Conservation (phyloP, 2,113 vertebrate species). For the Notarius lentiginosus region DNA sequence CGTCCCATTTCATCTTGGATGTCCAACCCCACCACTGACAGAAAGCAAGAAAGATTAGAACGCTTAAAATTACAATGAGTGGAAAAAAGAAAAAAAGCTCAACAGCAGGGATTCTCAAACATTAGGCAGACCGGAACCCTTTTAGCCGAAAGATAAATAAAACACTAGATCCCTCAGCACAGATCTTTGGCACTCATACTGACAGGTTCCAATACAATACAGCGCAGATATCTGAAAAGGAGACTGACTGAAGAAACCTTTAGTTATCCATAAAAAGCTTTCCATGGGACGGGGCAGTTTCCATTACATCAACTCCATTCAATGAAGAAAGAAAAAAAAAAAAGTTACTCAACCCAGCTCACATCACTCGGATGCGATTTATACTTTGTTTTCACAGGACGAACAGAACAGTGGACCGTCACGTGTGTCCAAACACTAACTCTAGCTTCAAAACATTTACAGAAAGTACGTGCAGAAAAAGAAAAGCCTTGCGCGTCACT, state of each 20-base stretch:
- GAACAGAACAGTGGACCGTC: slow-evolving; percentile 14
- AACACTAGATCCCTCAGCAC: not conserved
- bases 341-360: not conserved
- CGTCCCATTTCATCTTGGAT: slow-evolving; percentile 99
- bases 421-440: not conserved
- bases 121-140: not conserved
- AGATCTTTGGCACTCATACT: not conserved
- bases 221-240: not conserved
- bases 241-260: not conserved
- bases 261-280: not conserved
- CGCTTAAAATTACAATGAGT: too few relatives aligned
- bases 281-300: slow-evolving; percentile 6
- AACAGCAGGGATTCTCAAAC: not conserved
- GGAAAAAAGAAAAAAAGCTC: not conserved
- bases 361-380: not conserved
- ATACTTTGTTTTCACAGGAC: not conserved
- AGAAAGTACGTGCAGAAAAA: not conserved
- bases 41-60: not conserved
- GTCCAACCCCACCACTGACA: slow-evolving; percentile 92
- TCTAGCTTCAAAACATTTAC: not conserved
- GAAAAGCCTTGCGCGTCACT: not conserved
- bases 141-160: not conserved
- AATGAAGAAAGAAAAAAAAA: not conserved
- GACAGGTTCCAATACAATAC: not conserved
- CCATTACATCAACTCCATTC: slow-evolving; percentile 5